phyloP scores from a whole-genome alignment of 1,140 invertebrate species.

The Trichoplusia ni region DNA sequence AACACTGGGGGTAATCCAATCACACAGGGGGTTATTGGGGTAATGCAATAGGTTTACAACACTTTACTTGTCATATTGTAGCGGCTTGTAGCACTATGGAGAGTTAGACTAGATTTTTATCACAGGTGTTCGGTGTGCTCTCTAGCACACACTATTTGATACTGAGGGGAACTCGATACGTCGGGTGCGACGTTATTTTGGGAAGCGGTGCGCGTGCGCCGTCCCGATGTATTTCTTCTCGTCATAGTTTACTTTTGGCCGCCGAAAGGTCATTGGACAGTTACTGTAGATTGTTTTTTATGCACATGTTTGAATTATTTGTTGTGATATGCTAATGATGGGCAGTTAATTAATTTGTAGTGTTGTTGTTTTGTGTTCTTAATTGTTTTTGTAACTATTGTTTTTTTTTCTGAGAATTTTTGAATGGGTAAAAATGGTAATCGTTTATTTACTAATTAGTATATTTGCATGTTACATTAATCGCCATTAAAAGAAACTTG shows the following conservation, averaged over 20 bases:
- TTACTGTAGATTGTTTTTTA: conserved; percentile 52
- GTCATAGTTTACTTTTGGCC: conserved; percentile 73
- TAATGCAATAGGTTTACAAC: conserved; percentile 37
- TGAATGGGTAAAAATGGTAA: no score
- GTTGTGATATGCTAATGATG: conserved; percentile 30
- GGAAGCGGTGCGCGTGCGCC: conserved; percentile 54
- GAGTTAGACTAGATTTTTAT: conserved; percentile 59
- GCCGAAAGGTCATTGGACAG: conserved; percentile 77
- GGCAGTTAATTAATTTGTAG: not conserved
- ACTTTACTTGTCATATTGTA: conserved; percentile 71
- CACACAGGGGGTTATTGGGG: conserved; percentile 51
- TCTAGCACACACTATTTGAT: conserved; percentile 30
- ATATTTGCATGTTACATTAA: no score
- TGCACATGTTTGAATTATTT: conserved; percentile 1
- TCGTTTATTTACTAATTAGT: no score
- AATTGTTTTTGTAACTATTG: no score
- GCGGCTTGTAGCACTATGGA: conserved; percentile 41
- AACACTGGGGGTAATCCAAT: conserved; percentile 60
- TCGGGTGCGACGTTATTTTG: conserved; percentile 63
- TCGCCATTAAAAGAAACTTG: no score
- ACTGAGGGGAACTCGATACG: conserved; percentile 73
- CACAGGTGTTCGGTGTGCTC: conserved; percentile 52
- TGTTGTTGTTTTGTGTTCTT: no score
- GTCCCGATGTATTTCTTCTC: conserved; percentile 48
- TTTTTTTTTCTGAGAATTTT: no score